Conservation (phyloP, 2,113 vertebrate genomes). For the Cyprichromis sp. region DNA sequence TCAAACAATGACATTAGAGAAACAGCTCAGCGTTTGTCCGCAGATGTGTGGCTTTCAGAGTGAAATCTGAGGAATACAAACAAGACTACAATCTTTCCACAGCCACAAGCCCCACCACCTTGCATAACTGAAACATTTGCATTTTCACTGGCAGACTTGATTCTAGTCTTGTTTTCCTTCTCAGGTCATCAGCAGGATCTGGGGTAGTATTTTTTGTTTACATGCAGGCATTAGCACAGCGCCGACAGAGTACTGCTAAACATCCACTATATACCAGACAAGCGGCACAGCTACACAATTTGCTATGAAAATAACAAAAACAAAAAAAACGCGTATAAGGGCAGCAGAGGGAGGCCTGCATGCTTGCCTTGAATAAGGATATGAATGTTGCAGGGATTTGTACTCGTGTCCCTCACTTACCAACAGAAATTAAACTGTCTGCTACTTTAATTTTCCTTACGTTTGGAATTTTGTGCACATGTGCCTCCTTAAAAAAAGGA, state of each 20-base stretch:
- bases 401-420: background rate
- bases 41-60: background rate
- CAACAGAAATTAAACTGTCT: background rate
- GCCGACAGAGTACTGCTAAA: background rate
- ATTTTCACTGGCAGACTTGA: background rate
- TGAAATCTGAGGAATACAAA: background rate
- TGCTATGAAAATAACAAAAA: background rate
- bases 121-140: background rate
- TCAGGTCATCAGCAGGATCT: background rate
- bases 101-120: background rate
- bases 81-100: background rate
- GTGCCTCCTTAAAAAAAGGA: background rate
- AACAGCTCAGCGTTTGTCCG: background rate
- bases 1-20: conserved; percentile 65
- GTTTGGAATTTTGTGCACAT: background rate
- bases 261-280: background rate
- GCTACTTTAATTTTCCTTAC: too few species aligned
- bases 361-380: background rate
- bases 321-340: background rate
- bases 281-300: background rate
- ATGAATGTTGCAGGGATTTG: background rate
- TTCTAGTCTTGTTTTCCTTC: background rate
- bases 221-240: conserved; percentile 30
- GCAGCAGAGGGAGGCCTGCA: background rate
- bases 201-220: conserved; percentile 39